phyloP scores from a whole-genome alignment of 2,113 vertebrate species.

The Peromyscus californicus region DNA sequence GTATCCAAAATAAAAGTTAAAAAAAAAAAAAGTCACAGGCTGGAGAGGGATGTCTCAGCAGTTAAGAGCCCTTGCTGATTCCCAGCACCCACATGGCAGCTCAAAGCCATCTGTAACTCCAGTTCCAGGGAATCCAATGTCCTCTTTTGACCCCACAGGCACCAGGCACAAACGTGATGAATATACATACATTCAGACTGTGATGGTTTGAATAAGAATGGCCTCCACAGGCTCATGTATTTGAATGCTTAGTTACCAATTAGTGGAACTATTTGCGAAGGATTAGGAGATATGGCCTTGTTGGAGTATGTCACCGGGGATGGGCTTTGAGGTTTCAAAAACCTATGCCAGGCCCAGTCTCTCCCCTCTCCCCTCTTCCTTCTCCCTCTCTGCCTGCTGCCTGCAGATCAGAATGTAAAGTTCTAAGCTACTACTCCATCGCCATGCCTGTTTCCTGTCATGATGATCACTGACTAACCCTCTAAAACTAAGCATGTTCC shows the following conservation, averaged over 20 bases:
- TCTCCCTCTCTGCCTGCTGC: background rate
- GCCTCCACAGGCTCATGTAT: background rate
- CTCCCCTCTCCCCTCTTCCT: background rate
- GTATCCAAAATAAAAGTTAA: background rate
- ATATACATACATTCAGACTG: background rate
- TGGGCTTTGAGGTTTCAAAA: background rate
- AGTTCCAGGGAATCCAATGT: background rate
- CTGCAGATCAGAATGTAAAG: background rate
- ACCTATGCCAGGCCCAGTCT: no score
- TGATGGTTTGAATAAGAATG: background rate
- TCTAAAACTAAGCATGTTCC: background rate
- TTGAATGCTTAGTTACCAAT: background rate
- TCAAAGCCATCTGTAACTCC: background rate
- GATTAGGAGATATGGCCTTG: background rate
- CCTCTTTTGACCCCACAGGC: background rate
- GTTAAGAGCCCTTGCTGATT: background rate
- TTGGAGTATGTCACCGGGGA: background rate
- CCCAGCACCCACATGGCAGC: background rate
- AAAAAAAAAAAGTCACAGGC: background rate
- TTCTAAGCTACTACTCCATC: background rate
- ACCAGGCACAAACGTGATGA: background rate
- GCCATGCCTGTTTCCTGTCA: background rate
- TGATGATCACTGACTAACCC: background rate
- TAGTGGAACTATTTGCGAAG: background rate
- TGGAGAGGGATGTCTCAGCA: background rate